Evolutionary conservation across 2,888 invertebrate species (phyloP), one percentile per base, ranked within the genome.

Genomic region (Koerneria pararmatus): DNA sequence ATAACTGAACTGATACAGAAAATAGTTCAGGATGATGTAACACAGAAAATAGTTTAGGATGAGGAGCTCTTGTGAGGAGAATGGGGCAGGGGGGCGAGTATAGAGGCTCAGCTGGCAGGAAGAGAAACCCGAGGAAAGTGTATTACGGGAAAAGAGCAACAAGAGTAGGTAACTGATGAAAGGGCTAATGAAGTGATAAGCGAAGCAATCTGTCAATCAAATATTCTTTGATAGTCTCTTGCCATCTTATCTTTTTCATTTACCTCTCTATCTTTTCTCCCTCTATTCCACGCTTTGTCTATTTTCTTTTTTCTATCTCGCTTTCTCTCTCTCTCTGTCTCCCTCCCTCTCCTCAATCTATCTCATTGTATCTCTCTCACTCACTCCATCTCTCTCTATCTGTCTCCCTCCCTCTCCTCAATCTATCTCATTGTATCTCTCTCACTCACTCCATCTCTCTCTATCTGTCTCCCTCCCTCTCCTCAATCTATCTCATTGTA

Each of bases 231-330:
- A 29, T 15, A 32, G 27, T 49, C n/a, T 62, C 29, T 37, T 62
- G 37, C 31, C 53, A 32, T 27, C 3, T 22, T 35, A 27, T 61
- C 35, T 54, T 53, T 11, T 22, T 34, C 31, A n/a, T 59, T 46
- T 64, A 34, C 46, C 41, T 56, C 64, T 37, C 31, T 29, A 46
- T 29, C 53, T 24, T 51, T 51, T 51, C 15, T 51, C 35, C 32
- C 29, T 24, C 54, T 62, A 3, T 41, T 62, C 51, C 4, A 24
- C 53, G 53, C 49, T n/a, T 41, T 41, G 46, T 41, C 11, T n/a
- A 41, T n/a, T 41, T 41, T n/a, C 46, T 41, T 41, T 11, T 35
- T 53, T 53, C n/a, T 27, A 51, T 27, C 51, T 35, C 46, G 46
- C 49, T 46, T 48, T 60, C 60, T 46, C 31, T 31, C 49, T 27